Base-by-base conservation (phyloP, 2,797 vertebrate species). In the Channa striata region DNA sequence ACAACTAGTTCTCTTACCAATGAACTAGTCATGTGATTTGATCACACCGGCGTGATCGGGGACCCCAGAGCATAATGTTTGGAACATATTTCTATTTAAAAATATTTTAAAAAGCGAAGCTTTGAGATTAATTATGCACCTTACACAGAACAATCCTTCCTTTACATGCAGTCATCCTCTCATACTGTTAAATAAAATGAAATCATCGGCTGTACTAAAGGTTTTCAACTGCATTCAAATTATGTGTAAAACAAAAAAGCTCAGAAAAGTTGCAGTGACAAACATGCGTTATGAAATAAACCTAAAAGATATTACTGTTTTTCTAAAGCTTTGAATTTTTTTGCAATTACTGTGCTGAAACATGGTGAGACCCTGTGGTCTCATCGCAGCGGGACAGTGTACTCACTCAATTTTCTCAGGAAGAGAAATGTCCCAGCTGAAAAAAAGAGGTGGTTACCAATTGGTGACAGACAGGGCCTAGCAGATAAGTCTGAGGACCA, bases 381-480 rank as follows among this genome's bases (percentile, higher is more conserved):
- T 66, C 6, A 5, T 53, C 43, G 25, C 23, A 19, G 42, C 5
- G n/a, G 20, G 25, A 40, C 37, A 16, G 44, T 25, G 9, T 30
- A 17, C 54, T 56, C 20, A 12, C 51, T 72, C 17, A 40, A 12
- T 34, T 56, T 19, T 50, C 47, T 25, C 53, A 53, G 70, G 67
- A 72, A 33, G 0, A 42, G 53, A 67, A 49, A 52, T 25, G 3
- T 21, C 2, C 54, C 40, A 44, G 51, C 16, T 36, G 51, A 3
- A 64, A 43, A 60, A 53, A 36, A 56, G 52, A 69, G 34, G 12
- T 37, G 36, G 14, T 37, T 11, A 58, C 30, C 76, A 56, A 66
- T 34, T 20, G 39, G 53, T 74, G 59, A 72, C 59, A 72, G 75
- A 59, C 70, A 60, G 58, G 59, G 21, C 40, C 16, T 8, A 36